Base-by-base conservation (phyloP, 2,113 vertebrate genomes). In the Smithornis capensis region DNA sequence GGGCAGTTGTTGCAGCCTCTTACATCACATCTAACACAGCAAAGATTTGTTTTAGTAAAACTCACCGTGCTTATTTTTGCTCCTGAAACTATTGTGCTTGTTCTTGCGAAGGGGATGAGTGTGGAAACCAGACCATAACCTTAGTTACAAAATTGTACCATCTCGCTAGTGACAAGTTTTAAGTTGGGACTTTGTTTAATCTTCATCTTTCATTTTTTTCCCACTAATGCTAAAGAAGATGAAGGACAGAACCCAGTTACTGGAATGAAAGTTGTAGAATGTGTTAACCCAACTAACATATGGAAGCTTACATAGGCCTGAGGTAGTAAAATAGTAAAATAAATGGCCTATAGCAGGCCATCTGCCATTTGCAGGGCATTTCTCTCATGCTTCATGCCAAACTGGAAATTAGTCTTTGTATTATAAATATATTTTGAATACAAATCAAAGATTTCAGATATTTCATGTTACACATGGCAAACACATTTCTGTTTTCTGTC, bases 261-360 rank as follows among this genome's bases (percentile, higher is more conserved):
- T 92, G 83, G 87, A 94, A 94, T 77, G 94, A 95, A 95, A 62
- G 37, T 90, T 87, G 90, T 79, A 83, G 82, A 95, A 93, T 97
- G 92, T 92, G 94, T 97, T 96, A 97, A 95, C 96, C 91, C 87
- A 87, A 18, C 80, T 87, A 98, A 92, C 97, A 97, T 98, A 98
- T 97, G 97, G 97, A 96, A 96, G 84, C 65, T 76, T 95, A 65
- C 89, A 38, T 89, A 90, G 96, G 96, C 97, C 97, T 62, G 67
- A 80, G 95, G 97, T 98, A 97, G 97, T 97, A 97, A 97, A 98
- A 98, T 97, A 98, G 97, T 98, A 98, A 98, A 98, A 97, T 98
- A 97, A 98, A 97, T 97, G 97, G 97, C 97, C 97, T 97, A 97
- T 97, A 92, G 94, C 97, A 96, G 87, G 87, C 98, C 98, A 98